Evolutionary conservation across 2,888 invertebrate genomes (phyloP), one percentile per base, ranked within the genome.

Genomic region (Amphiduros pacificus): DNA sequence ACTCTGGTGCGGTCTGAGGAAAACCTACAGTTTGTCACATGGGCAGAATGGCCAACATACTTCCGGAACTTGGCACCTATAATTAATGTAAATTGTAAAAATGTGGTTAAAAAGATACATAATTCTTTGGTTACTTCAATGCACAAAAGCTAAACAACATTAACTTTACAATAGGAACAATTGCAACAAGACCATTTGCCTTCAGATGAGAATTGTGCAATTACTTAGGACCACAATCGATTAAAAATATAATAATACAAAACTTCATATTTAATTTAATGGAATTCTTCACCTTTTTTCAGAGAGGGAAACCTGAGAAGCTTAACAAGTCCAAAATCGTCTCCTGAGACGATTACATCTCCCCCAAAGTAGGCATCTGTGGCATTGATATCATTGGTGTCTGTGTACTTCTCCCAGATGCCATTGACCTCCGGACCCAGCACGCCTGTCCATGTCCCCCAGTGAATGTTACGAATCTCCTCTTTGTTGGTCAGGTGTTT

Each of bases 11-110:
- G 77, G 71, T 83, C 83, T 52, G 72, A 65, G 14, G 82, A 77
- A 71, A 83, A 84, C 17, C 84, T 70, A 1, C 82, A 80, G 69
- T 83, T 83, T 48, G 83, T 83, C 61, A 84, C 84, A 70, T 83
- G 83, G 50, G 82, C 82, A 20, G 83, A 83, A 71, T 84, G 84
- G 29, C 83, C 84, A 2, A 78, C 76, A 67, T 83, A 83, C 67
- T 81, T 81, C 55, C 80, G 73, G 66, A 77, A 80, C 64, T 83
- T 83, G 28, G 83, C 80, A 66, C 83, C 83, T 83, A 69, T 24
- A 63, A 60, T 6, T 9, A 67, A n/a, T n/a, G n/a, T n/a, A n/a
- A n/a, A n/a, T n/a, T n/a, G n/a, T n/a, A n/a, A n/a, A n/a, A n/a
- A n/a, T n/a, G n/a, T n/a, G n/a, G n/a, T n/a, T n/a, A n/a, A n/a